Conservation (phyloP, 2,888 invertebrate species). For the Vesta saturnalis region DNA sequence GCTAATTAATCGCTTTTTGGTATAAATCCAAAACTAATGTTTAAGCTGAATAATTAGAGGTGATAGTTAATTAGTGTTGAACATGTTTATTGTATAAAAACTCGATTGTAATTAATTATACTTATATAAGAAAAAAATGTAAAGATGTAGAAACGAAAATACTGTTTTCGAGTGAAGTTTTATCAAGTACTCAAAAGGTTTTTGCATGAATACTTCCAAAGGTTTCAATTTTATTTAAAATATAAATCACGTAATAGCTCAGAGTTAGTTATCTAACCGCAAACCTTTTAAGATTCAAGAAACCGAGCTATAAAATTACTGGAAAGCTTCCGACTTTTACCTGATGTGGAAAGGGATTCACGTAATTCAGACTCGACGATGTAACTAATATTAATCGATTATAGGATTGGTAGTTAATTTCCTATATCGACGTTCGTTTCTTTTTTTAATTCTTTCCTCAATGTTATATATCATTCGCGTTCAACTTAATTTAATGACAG, state of each 20-base stretch:
- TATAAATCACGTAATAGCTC: slow-evolving; percentile 1
- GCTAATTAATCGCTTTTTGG: no score
- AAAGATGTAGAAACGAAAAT: no score
- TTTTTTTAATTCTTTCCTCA: neutral
- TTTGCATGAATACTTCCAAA: no score
- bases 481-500: slow-evolving; percentile 28
- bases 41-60: no score
- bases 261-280: slow-evolving; percentile 4
- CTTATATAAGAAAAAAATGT: no score
- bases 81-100: no score
- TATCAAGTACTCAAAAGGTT: no score
- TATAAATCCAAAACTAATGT: no score
- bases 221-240: neutral
- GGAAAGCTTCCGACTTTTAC: slow-evolving; percentile 18
- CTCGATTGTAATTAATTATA: no score
- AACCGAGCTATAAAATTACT: slow-evolving; percentile 13
- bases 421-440: slow-evolving; percentile 4
- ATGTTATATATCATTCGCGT: neutral
- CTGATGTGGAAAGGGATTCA: neutral
- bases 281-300: slow-evolving; percentile 12
- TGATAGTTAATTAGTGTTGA: no score
- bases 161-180: no score
- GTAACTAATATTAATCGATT: slow-evolving; percentile 20
- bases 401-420: slow-evolving; percentile 19
- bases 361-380: slow-evolving; percentile 14